Base-by-base conservation (phyloP, 2,888 invertebrate genomes). In the Drosophila demipolita region DNA sequence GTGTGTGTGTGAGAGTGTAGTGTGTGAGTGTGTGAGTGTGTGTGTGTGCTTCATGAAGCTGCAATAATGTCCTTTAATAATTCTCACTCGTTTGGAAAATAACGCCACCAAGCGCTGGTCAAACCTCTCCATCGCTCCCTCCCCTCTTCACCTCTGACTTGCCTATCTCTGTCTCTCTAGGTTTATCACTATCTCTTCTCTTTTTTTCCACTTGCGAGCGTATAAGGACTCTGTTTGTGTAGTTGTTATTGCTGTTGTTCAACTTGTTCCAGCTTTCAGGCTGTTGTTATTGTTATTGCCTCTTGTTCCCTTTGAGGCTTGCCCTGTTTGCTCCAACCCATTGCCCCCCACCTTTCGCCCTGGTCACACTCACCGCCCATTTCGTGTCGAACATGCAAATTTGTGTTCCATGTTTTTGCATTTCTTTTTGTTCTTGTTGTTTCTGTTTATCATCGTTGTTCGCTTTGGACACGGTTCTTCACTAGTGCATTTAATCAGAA, bases 21-120 rank as follows among this genome's bases (percentile, higher is more conserved):
- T 54, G 0, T 45, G 32, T 26, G n/a, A 36, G 20, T 61, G 38
- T 65, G 38, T 66, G 29, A 55, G 23, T 52, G 54, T 59, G 59
- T 66, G 64, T 66, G 52, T 61, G 53, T 83, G 84, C 73, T 90
- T 79, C 85, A 84, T 90, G 91, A 92, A 91, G 90, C 91, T 90
- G 89, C 85, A 90, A 86, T 91, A 92, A 91, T 92, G 84, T 73
- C 84, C 81, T 92, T 92, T 92, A 90, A 91, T 91, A 91, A 91
- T 91, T 90, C 87, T 80, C 92, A 89, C 78, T 91, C 89, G 86
- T 82, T 91, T 90, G 90, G 91, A 91, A 91, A 91, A 91, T 90
- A 91, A 83, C 88, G 82, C 75, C 76, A 78, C 76, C 80, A 80
- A 87, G 77, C 74, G 66, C 74, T 76, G 73, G 73, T 70, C 73